A percentile compares a stretch with the other conserved stretches of the same genome.
These are phyloP conservation scores for Sminthurinus signatus DNA, from an alignment of 1,140 invertebrate genomes.

Conservation along the genomic window DNA sequence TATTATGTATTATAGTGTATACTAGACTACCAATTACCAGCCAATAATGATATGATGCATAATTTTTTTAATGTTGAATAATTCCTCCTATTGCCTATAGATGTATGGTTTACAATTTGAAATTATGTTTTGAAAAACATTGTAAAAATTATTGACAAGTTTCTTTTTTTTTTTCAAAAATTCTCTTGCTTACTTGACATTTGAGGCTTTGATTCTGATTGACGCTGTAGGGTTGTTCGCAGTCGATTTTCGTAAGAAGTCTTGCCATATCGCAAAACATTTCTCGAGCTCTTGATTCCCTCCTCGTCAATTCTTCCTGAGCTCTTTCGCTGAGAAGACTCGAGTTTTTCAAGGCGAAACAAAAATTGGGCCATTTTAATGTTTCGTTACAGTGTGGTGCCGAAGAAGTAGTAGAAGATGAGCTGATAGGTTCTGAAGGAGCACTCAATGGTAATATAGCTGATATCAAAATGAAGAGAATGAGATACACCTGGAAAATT, in stretches of 20 bases:
- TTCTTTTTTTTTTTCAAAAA: no score
- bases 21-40: no score
- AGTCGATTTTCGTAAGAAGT: conserved; percentile 37
- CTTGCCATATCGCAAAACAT: conserved; percentile 39
- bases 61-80: no score
- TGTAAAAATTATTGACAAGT: no score
- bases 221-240: conserved; percentile 35
- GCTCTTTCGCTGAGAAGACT: conserved; percentile 25
- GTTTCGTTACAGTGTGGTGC: conserved; percentile 5
- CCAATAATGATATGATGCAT: no score
- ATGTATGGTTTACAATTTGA: no score
- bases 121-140: no score
- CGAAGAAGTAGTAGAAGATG: conserved; percentile 20
- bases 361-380: conserved; percentile 27
- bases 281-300: conserved; percentile 21
- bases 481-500: background rate
- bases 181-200: conserved; percentile 38
- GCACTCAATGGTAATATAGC: conserved; percentile 19
- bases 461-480: conserved; percentile 13
- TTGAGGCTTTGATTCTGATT: conserved; percentile 26
- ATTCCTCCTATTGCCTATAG: no score
- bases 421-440: conserved; percentile 13
- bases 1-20: no score
- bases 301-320: conserved; percentile 10
- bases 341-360: conserved; percentile 27